Conservation (phyloP, 2,797 vertebrate species). For the Stomatorhinus walkeri region DNA sequence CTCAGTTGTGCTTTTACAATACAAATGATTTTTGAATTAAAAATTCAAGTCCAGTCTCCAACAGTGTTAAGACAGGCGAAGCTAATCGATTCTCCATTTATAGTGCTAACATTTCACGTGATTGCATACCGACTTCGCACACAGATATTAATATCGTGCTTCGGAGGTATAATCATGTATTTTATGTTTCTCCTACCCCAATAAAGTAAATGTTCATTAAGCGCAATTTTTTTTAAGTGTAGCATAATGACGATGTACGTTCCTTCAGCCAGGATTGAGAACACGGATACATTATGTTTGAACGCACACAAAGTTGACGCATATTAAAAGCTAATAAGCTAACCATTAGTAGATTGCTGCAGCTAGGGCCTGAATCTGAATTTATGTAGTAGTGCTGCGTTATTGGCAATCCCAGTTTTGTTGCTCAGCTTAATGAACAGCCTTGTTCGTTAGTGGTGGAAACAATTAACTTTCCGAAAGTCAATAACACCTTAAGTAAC, state of each 20-base stretch:
- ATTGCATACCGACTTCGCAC: background rate
- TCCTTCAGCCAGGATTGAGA: constrained; percentile 22
- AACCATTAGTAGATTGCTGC: constrained; percentile 9
- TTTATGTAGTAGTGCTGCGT: background rate
- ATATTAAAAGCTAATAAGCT: background rate
- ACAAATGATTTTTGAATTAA: background rate
- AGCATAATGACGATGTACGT: background rate
- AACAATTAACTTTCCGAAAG: constrained; percentile 13
- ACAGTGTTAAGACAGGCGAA: background rate
- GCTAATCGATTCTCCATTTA: background rate
- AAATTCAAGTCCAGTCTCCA: background rate
- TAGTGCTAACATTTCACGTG: background rate
- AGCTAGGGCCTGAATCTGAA: background rate
- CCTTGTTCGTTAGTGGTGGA: background rate
- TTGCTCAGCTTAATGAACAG: background rate
- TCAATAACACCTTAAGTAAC: constrained; percentile 23
- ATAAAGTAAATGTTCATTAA: background rate
- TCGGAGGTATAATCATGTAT: background rate
- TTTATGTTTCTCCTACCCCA: background rate
- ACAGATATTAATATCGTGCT: background rate
- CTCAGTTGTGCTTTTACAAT: background rate
- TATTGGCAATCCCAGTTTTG: background rate
- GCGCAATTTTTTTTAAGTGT: background rate
- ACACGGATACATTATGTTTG: constrained; percentile 13
- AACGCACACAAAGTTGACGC: background rate